Evolutionary conservation across 2,797 vertebrate genomes (phyloP), one percentile per base, ranked within the genome.

Genomic region (Rhinogobio ventralis): DNA sequence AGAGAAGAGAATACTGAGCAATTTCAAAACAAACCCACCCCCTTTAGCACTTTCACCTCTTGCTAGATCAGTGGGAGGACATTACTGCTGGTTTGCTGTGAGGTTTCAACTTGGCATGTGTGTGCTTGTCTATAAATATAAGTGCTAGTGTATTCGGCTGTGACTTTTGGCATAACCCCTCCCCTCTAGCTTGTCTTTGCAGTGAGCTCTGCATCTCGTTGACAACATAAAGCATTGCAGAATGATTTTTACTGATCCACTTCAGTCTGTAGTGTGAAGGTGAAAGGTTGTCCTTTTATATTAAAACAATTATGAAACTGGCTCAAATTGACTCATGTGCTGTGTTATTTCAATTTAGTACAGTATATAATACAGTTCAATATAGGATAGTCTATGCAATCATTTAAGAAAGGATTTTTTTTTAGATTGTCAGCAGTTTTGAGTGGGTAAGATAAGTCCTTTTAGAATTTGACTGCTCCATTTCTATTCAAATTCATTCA

Each of bases 11-110:
- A 81, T 74, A 62, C 57, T 80, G 76, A 80, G 46, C 14, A 23
- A 66, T 82, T 71, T 90, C 83, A 73, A 77, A 86, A 83, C 77
- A 86, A 79, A 77, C 76, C 66, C 80, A 79, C 79, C 82, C 55
- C 73, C 68, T 79, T 79, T 60, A 83, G 62, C 69, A 51, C 77
- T 80, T 76, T 68, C 46, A 72, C 62, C 84, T 64, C 77, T 39
- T 23, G 20, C 64, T 45, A 25, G 46, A 83, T 87, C 42, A 62
- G 80, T 83, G 76, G 46, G 30, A 79, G 69, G 85, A 76, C 62
- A 57, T 88, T 66, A 76, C 8, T 71, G 42, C 30, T 82, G 64
- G 78, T 84, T 68, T 80, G 19, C 71, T 80, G 77, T 74, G 28
- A 71, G 76, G 72, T 72, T 49, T 74, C 33, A 51, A 66, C 64